phyloP scores from a whole-genome alignment of 2,113 vertebrate species.

The Percina caprodes region DNA sequence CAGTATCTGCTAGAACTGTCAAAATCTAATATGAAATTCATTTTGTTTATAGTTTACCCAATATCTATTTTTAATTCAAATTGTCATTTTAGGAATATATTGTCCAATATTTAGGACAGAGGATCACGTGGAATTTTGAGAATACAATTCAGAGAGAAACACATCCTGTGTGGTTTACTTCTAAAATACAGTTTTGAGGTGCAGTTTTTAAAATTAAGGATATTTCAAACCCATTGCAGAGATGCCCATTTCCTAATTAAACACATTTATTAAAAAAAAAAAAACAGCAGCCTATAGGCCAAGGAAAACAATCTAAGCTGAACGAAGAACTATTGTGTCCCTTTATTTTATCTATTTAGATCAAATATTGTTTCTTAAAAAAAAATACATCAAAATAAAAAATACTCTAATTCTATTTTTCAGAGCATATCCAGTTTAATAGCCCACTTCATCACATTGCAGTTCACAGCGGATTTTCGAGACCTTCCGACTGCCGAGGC shows the following conservation, averaged over 20 bases:
- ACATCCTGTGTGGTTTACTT: background rate
- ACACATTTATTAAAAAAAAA: background rate
- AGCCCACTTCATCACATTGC: slow-evolving; percentile 34
- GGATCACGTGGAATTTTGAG: background rate
- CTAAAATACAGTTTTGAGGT: background rate
- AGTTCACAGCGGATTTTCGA: background rate
- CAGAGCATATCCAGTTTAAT: background rate
- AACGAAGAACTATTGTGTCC: background rate
- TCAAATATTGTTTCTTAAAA: background rate
- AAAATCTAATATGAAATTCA: background rate
- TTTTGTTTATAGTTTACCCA: slow-evolving; percentile 2
- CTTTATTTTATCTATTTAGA: background rate
- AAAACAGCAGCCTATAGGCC: too few species aligned
- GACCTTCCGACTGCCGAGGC: slow-evolving; percentile 5
- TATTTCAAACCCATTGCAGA: background rate
- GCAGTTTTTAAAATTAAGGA: background rate
- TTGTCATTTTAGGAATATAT: background rate
- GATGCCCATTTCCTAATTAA: background rate
- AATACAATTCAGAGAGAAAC: background rate
- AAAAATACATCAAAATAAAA: background rate
- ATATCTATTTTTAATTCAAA: background rate
- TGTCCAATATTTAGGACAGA: background rate
- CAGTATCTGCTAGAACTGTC: background rate
- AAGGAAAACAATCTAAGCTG: background rate
- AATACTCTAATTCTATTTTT: background rate